Evolutionary conservation across 2,113 vertebrate genomes (phyloP).

Genomic region (Perca flavescens): DNA sequence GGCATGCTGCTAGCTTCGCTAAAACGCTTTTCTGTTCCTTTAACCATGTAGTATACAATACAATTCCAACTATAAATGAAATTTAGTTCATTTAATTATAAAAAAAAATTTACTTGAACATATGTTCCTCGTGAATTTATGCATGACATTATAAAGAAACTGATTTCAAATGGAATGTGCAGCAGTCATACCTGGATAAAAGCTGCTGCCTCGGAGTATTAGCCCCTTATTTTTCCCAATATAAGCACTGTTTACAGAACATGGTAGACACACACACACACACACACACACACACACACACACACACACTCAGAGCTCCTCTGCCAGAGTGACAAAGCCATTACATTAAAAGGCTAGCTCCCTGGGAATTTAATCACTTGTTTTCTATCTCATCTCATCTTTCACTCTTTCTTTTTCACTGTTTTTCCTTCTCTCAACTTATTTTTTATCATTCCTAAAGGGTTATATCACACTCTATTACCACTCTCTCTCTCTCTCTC

Average conservation of each 20-base stretch:
- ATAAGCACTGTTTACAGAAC: constrained; percentile 9
- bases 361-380: constrained; percentile 71
- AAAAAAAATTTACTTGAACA: not conserved
- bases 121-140: not conserved
- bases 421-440: constrained; percentile 38
- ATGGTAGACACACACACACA: constrained; percentile 1
- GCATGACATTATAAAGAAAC: not conserved
- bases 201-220: not conserved
- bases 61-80: not conserved
- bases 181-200: constrained; percentile 10
- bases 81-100: not conserved
- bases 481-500: not conserved
- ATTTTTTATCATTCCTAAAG: constrained; percentile 64
- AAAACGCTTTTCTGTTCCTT: not conserved
- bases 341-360: constrained; percentile 73
- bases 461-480: constrained; percentile 48
- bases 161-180: not conserved
- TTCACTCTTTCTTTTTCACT: constrained; percentile 16
- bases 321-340: constrained; percentile 66
- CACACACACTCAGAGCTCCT: constrained; percentile 27
- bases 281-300: not conserved
- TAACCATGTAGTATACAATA: not conserved
- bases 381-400: constrained; percentile 56
- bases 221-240: constrained; percentile 1
- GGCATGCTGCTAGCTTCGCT: not conserved